A percentile compares a stretch with the other conserved stretches of the same genome.
Conservation (phyloP, 2,797 vertebrate species). For the Halcyon leucocephala region DNA sequence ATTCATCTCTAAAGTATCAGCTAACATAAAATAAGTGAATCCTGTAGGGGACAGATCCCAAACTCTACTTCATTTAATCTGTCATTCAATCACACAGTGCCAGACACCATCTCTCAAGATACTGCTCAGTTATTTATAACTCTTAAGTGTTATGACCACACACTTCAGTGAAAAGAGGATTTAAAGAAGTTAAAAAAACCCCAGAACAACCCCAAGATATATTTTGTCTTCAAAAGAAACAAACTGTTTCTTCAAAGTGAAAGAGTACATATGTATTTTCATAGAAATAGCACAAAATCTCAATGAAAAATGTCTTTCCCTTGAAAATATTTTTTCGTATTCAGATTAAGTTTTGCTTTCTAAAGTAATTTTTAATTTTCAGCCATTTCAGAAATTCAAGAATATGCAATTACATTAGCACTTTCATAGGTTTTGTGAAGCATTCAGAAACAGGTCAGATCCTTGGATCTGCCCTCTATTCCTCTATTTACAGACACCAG, state of each 20-base stretch:
- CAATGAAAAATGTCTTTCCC: neutral
- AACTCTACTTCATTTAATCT: neutral
- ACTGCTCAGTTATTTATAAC: neutral
- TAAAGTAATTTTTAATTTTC: neutral
- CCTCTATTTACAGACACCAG: fast-evolving
- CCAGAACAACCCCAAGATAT: neutral
- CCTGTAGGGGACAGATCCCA: neutral
- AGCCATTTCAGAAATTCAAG: neutral
- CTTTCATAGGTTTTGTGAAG: neutral
- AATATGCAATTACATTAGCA: neutral
- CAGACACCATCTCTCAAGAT: neutral
- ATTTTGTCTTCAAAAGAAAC: neutral
- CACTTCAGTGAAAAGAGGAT: neutral
- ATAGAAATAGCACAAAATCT: neutral
- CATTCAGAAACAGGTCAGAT: neutral
- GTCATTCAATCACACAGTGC: neutral
- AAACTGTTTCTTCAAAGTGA: neutral
- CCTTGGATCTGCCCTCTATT: neutral
- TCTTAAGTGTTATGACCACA: neutral
- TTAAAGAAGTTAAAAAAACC: neutral
- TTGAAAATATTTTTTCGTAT: neutral
- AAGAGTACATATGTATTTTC: neutral
- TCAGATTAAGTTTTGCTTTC: neutral
- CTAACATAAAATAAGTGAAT: neutral
- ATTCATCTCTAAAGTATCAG: neutral